Evolutionary conservation across 2,113 vertebrate genomes (phyloP), one percentile per base, ranked within the genome.

Genomic region (Dolichotis patagonum): DNA sequence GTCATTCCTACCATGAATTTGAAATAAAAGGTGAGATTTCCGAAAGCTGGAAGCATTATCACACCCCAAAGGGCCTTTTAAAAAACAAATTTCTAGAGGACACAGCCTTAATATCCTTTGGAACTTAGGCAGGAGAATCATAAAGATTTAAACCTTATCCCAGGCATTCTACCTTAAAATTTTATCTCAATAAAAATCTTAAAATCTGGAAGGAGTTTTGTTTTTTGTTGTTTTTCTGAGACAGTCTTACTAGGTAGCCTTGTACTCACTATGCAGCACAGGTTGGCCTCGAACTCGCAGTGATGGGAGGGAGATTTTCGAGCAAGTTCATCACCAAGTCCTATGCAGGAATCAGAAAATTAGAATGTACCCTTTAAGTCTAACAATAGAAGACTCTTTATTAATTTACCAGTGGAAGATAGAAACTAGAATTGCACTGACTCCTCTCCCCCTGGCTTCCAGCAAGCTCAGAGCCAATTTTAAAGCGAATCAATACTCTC

Each of bases 11-110:
- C 52, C 71, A 83, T 96, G 97, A 97, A 97, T 98, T 97, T 97
- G 90, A 97, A 98, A 97, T 97, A 86, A 90, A 30, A 38, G n/a
- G 83, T 85, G 92, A 97, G 90, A 97, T 93, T 97, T 93, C 92
- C 22, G 32, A 93, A 96, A 91, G 87, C 58, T 88, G 4, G 22
- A 77, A 58, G 54, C 58, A 93, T 97, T 92, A 94, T 93, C 81
- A 94, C 54, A 56, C 54, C 90, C 84, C 69, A 86, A 88, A 65
- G 9, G 67, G 43, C 13, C 56, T 87, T 97, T 97, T 96, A 97
- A 97, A 96, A 97, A 96, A 46, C 94, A 97, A 96, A 97, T 95
- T 87, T 93, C 80, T 91, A 52, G 81, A 85, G 83, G 22, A 32
- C 78, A 54, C 16, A 7, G 69, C n/a, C 92, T 93, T 84, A 90